Conservation (phyloP, 1,140 invertebrate species). For the Sycophaga agraensis region DNA sequence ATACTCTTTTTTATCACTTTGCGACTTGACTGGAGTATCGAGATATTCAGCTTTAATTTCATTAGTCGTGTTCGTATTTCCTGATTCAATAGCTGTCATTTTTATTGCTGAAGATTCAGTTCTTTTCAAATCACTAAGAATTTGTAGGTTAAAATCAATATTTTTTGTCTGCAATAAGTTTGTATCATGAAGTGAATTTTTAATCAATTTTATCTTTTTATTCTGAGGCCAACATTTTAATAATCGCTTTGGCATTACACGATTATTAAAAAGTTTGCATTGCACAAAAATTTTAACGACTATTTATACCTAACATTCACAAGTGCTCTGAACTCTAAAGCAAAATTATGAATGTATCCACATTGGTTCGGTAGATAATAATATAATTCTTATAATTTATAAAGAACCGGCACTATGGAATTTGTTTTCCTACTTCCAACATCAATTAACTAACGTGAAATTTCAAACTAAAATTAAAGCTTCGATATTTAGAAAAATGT, state of each 20-base stretch:
- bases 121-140: neutral
- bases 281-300: neutral
- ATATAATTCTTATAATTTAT: too few relatives aligned
- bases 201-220: conserved; percentile 32
- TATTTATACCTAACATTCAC: too few relatives aligned
- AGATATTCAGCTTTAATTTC: conserved; percentile 39
- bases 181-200: neutral
- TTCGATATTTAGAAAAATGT: too few relatives aligned
- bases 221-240: conserved; percentile 23
- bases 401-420: too few relatives aligned
- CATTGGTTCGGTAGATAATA: too few relatives aligned
- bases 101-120: neutral
- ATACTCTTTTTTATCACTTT: conserved; percentile 65
- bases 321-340: too few relatives aligned
- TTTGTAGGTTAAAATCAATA: conserved; percentile 17
- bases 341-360: too few relatives aligned
- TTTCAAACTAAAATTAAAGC: too few relatives aligned
- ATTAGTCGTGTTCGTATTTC: neutral
- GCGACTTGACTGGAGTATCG: conserved; percentile 59
- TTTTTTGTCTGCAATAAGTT: neutral
- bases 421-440: too few relatives aligned
- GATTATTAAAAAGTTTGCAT: neutral
- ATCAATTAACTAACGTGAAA: too few relatives aligned
- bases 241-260: conserved; percentile 36
- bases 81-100: conserved; percentile 8